Conservation (phyloP, 2,797 vertebrate species). For the Sebastiscus albofasciatus region DNA sequence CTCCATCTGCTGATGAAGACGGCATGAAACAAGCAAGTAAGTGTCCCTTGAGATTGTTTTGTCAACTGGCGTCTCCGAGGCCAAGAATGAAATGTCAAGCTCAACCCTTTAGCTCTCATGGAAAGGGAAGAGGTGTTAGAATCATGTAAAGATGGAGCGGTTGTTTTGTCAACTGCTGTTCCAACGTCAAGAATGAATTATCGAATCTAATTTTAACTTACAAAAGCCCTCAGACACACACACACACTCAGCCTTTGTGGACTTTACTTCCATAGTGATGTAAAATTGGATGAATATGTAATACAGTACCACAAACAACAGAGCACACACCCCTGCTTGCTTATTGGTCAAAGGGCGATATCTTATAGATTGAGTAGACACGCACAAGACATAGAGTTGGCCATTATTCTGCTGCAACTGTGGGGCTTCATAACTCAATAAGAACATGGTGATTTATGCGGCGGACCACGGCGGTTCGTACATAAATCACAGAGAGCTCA, state of each 20-base stretch:
- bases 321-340: conserved; percentile 21
- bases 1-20: not conserved
- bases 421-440: conserved; percentile 87
- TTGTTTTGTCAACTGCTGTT: not conserved
- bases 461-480: conserved; percentile 67
- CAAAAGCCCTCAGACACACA: not conserved
- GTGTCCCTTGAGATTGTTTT: too few relatives aligned
- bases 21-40: not conserved
- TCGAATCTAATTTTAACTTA: not conserved
- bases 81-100: not conserved
- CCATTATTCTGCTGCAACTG: conserved; percentile 80
- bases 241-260: not conserved
- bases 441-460: conserved; percentile 85
- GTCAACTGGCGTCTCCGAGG: too few relatives aligned
- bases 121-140: not conserved
- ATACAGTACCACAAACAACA: conserved; percentile 23
- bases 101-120: not conserved
- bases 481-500: conserved; percentile 85
- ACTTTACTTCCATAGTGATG: conserved; percentile 6
- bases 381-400: conserved; percentile 70
- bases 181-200: not conserved
- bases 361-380: conserved; percentile 70
- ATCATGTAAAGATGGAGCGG: not conserved
- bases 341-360: conserved; percentile 47
- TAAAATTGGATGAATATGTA: conserved; percentile 34